A percentile compares a stretch with the other conserved stretches of the same genome.
phyloP scores from a whole-genome alignment of 1,140 invertebrate genomes.

The Helicoverpa armigera region DNA sequence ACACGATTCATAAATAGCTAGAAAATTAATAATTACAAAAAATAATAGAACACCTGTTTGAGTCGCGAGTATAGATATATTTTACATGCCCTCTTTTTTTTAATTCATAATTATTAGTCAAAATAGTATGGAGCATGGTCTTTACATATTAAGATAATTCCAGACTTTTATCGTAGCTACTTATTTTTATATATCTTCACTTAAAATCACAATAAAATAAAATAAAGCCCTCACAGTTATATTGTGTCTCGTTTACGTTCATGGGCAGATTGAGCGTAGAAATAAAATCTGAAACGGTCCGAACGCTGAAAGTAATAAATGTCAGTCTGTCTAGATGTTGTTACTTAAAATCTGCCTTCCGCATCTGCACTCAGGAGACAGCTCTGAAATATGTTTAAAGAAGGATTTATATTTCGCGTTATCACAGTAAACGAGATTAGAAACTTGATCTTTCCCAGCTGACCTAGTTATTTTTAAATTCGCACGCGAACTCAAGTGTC shows the following conservation, averaged over 20 bases:
- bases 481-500: neutral
- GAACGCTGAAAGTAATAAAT: conserved; percentile 9
- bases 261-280: neutral
- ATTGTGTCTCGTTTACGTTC: neutral
- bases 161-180: neutral
- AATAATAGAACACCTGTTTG: conserved; percentile 33
- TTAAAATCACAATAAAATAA: neutral
- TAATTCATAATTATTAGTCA: neutral
- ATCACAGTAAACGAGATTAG: conserved; percentile 2
- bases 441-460: neutral
- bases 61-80: neutral
- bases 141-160: neutral
- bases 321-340: conserved; percentile 1
- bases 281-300: conserved; percentile 21
- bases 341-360: neutral
- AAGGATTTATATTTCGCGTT: neutral
- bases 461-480: conserved; percentile 16
- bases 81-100: neutral
- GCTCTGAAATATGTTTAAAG: neutral
- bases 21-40: neutral
- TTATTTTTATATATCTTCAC: too few relatives aligned
- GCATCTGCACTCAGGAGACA: neutral
- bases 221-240: neutral
- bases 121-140: too few relatives aligned
- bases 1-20: neutral